Conservation (phyloP, 2,888 invertebrate species). For the Hemithea aestivaria region DNA sequence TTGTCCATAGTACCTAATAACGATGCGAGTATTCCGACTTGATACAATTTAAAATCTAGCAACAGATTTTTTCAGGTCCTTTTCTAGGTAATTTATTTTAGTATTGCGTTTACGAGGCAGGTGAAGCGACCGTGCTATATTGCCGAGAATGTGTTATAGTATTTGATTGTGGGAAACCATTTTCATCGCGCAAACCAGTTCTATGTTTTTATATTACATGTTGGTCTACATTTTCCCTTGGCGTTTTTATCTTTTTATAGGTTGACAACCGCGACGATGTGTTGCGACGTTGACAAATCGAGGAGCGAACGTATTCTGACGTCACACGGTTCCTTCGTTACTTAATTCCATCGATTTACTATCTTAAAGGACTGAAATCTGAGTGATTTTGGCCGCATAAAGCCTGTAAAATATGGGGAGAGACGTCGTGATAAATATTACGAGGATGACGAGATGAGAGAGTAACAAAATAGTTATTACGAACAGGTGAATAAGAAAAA, state of each 20-base stretch:
- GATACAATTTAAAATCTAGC: constrained; percentile 31
- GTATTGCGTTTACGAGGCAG: constrained; percentile 18
- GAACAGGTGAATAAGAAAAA: too few species aligned
- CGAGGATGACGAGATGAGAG: too few species aligned
- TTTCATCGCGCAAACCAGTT: constrained; percentile 16
- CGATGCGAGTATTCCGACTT: constrained; percentile 34
- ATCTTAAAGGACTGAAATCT: too few species aligned
- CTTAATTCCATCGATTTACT: too few species aligned
- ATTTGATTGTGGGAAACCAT: constrained; percentile 18
- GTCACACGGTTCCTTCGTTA: constrained; percentile 37
- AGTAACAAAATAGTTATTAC: too few species aligned
- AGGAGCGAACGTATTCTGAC: constrained; percentile 52
- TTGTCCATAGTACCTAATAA: constrained; percentile 36
- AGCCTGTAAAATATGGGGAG: too few species aligned
- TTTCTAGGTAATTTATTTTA: constrained; percentile 26
- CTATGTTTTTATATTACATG: constrained; percentile 17
- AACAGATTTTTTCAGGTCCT: constrained; percentile 31
- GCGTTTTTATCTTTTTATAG: constrained; percentile 30
- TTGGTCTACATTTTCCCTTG: constrained; percentile 27
- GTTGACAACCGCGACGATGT: constrained; percentile 54
- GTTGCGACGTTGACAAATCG: constrained; percentile 69
- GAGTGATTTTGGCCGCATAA: too few species aligned
- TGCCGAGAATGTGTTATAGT: constrained; percentile 13
- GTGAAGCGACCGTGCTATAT: constrained; percentile 16
- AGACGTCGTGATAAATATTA: too few species aligned